Evolutionary conservation across 2,797 vertebrate genomes (phyloP), one percentile per base, ranked within the genome.

Genomic region (Eupleurogrammus muticus): DNA sequence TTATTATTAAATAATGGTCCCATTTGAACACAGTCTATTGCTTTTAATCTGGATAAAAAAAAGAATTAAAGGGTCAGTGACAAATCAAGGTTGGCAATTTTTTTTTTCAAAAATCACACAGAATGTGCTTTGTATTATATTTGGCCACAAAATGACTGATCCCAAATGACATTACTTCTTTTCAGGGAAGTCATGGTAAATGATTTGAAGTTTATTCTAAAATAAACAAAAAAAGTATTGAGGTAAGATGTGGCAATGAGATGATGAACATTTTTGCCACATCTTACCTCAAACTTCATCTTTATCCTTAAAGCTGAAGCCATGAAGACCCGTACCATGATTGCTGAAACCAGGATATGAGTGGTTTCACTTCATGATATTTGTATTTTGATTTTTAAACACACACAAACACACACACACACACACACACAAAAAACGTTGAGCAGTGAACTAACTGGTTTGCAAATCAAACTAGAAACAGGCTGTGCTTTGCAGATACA

Each of bases 321-420:
- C 17, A 20, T 42, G 16, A 57, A 54, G 20, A 17, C 16, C 6
- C 40, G 28, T n/a, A 4, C 14, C 28, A 28, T 7, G 12, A 55
- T 11, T 63, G 51, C 17, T 50, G 58, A 70, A 71, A 66, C 58
- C 51, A 73, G 66, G 62, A 79, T 61, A 19, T 73, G 66, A 53
- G 49, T 40, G 1, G 35, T 73, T 76, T 57, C 34, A 28, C 9
- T 16, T 66, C 13, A 17, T 4, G 19, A 9, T 52, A 17, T 67
- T 54, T 61, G 23, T 34, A 50, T 71, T 35, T 44, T 51, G 38
- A 48, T 72, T 60, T 51, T n/a, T 28, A 75, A 51, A 70, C 5
- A 9, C 0, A 35, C 51, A 3, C 7, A n/a, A n/a, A n/a, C 46
- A 44, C 21, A 10, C 6, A 28, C 3, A 28, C 3, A 19, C n/a